Evolutionary conservation across 2,797 vertebrate species (phyloP), one percentile per base, ranked within the genome.

Genomic region (Ptychobarbus kaznakovi): DNA sequence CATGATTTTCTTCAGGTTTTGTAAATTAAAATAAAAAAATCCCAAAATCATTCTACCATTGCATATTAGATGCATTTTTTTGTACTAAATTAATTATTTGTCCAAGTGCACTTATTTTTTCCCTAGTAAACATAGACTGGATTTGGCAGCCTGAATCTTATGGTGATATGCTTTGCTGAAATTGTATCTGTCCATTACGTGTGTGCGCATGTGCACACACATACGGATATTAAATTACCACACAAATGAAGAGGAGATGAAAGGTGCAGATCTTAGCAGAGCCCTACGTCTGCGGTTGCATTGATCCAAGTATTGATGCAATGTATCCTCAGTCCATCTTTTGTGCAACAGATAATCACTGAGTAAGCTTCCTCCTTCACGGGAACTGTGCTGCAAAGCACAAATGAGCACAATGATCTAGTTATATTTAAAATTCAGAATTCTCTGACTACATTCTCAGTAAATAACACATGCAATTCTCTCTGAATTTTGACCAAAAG

Each of bases 261-360:
- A 83, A 61, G 73, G 81, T 87, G 70, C 28, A 74, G 79, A 79
- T 84, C 81, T 84, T 61, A 61, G 32, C 35, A 53, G 61, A 79
- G 28, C n/a, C 22, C 42, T 65, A 69, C 65, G 22, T 28, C 42
- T 74, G 42, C 49, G 70, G 20, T 44, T 15, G 28, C 77, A 86
- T 89, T 77, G 88, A 89, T 87, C 83, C 46, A 0, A 56, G 76
- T 83, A 83, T 87, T 76, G 65, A 83, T 81, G 77, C 49, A 49
- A 28, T 70, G 12, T 42, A 35, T 73, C 46, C 69, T 53, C 63
- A 58, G 12, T 69, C 46, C 63, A 69, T 38, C 74, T 78, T 84
- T 51, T 69, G 11, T 56, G 82, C 65, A 16, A 44, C 11, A n/a
- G 42, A 89, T 80, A 76, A 56, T 72, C 63, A 63, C 2, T 1